Conservation (phyloP, 2,113 vertebrate genomes). For the Myanophis thanlyinensis region DNA sequence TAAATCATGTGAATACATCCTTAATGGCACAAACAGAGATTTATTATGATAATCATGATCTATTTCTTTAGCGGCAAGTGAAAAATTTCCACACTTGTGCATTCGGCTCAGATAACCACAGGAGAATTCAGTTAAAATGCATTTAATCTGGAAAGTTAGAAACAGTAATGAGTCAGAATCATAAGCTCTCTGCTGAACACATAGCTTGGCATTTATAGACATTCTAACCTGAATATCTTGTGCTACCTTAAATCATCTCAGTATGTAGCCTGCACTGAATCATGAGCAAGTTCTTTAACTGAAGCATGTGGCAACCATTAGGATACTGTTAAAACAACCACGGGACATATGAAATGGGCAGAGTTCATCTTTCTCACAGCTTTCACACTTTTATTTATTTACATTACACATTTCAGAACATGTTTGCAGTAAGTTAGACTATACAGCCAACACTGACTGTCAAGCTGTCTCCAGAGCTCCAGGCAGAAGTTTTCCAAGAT, state of each 20-base stretch:
- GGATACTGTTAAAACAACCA: background rate
- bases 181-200: background rate
- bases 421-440: background rate
- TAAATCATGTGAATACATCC: constrained; percentile 27
- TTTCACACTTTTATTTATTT: background rate
- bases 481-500: background rate
- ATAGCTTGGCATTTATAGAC: background rate
- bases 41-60: background rate
- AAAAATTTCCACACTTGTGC: background rate
- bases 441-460: background rate
- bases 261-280: too few relatives aligned
- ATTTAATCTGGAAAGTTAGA: background rate
- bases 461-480: background rate
- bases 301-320: background rate
- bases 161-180: background rate
- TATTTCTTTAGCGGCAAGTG: background rate
- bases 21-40: background rate
- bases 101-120: background rate
- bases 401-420: background rate
- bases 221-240: background rate
- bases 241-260: background rate
- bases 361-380: background rate
- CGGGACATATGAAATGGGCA: background rate
- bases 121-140: background rate
- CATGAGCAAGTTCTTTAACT: background rate